Conservation (phyloP, 2,888 invertebrate species). For the Epiperipatus broadwayi region DNA sequence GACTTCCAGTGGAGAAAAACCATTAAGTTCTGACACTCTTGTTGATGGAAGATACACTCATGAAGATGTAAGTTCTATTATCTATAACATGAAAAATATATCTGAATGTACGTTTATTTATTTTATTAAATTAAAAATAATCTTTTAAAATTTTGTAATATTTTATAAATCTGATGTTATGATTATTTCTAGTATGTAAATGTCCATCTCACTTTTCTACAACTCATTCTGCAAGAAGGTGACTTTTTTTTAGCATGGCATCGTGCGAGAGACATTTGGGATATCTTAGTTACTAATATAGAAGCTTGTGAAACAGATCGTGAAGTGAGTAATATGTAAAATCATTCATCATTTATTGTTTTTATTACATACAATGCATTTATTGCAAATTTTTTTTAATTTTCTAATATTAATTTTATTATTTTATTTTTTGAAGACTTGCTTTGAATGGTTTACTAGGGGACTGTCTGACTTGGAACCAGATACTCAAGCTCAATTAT, state of each 20-base stretch:
- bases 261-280: slow-evolving; percentile 32
- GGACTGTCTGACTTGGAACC: slow-evolving; percentile 30
- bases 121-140: slow-evolving; percentile 4
- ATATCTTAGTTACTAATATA: slow-evolving; percentile 28
- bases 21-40: slow-evolving; percentile 24
- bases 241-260: slow-evolving; percentile 31
- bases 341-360: slow-evolving; percentile 4
- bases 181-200: slow-evolving; percentile 27
- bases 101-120: neutral
- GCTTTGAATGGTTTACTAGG: slow-evolving; percentile 32
- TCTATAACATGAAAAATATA: slow-evolving; percentile 5
- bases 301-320: slow-evolving; percentile 30
- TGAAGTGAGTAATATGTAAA: slow-evolving; percentile 24
- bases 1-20: slow-evolving; percentile 19
- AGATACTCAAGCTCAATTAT: slow-evolving; percentile 30
- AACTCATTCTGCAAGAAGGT: slow-evolving; percentile 32
- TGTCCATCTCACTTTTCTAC: slow-evolving; percentile 31
- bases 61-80: slow-evolving; percentile 25
- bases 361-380: slow-evolving; percentile 8
- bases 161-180: no score
- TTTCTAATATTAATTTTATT: slow-evolving; percentile 5
- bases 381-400: slow-evolving; percentile 6
- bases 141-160: neutral
- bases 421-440: slow-evolving; percentile 23
- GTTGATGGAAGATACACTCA: slow-evolving; percentile 31